phyloP scores from a whole-genome alignment of 2,888 invertebrate species.

The Tridacna crocea region DNA sequence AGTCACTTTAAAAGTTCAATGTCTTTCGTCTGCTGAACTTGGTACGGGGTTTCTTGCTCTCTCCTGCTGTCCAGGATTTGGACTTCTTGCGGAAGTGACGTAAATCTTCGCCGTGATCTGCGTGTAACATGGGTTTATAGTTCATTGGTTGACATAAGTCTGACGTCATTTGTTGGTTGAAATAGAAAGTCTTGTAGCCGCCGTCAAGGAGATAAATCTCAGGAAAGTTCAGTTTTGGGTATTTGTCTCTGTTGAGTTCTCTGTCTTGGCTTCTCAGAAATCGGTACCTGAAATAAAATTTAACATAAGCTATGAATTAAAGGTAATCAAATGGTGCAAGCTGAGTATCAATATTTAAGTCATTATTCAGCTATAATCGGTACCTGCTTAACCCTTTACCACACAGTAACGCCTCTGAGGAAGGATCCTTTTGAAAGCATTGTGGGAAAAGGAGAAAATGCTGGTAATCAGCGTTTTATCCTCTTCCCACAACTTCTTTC shows the following conservation, averaged over 20 bases:
- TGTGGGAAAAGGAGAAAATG: no score
- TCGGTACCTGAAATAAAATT: conserved; percentile 33
- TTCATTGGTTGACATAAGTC: conserved; percentile 89
- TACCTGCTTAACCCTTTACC: no score
- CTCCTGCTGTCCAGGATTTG: conserved; percentile 86
- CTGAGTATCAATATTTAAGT: no score
- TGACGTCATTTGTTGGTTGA: conserved; percentile 79
- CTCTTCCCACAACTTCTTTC: no score
- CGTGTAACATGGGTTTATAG: conserved; percentile 94
- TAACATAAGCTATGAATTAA: no score
- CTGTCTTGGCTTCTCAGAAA: conserved; percentile 87
- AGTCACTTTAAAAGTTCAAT: neutral
- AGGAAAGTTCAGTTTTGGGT: conserved; percentile 94
- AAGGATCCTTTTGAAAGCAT: no score
- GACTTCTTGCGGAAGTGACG: conserved; percentile 90
- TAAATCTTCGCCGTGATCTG: conserved; percentile 89
- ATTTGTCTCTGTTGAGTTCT: conserved; percentile 90
- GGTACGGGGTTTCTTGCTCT: conserved; percentile 36
- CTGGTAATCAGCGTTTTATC: no score
- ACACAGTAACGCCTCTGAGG: no score
- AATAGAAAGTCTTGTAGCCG: conserved; percentile 89
- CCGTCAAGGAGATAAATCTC: conserved; percentile 96
- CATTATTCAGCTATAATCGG: no score
- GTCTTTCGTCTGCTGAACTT: conserved; percentile 13
- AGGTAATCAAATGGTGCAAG: no score